Percentiles rank a stretch among this genome's conserved stretches.
Conservation (phyloP, 1,140 invertebrate species). For the Lepidostoma basale region DNA sequence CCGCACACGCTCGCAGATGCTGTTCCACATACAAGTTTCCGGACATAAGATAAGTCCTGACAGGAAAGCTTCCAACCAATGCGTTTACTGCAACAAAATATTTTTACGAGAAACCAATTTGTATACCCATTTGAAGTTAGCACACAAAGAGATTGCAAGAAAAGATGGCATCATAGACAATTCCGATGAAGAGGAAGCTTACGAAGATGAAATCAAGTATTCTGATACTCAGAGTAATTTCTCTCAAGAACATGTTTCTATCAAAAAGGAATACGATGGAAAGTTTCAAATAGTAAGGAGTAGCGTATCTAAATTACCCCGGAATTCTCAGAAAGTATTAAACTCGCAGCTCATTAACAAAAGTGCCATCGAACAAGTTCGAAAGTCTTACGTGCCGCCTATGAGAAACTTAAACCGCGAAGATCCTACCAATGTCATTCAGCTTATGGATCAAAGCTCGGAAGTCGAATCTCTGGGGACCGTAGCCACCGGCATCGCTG, state of each 20-base stretch:
- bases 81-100: slow-evolving; percentile 71
- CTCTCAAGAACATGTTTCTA: slow-evolving; percentile 51
- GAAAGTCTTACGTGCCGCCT: slow-evolving; percentile 4
- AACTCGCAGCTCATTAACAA: slow-evolving; percentile 37
- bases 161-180: slow-evolving; percentile 69
- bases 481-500: slow-evolving; percentile 63
- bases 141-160: slow-evolving; percentile 66
- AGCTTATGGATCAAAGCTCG: slow-evolving; percentile 55
- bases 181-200: slow-evolving; percentile 61
- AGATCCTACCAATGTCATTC: background rate
- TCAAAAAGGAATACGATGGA: slow-evolving; percentile 51
- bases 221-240: slow-evolving; percentile 43
- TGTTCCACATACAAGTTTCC: slow-evolving; percentile 62
- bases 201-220: slow-evolving; percentile 48
- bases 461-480: slow-evolving; percentile 63
- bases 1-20: slow-evolving; percentile 56
- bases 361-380: slow-evolving; percentile 26
- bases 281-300: slow-evolving; percentile 62
- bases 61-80: slow-evolving; percentile 62
- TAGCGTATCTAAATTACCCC: slow-evolving; percentile 50
- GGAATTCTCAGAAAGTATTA: slow-evolving; percentile 33
- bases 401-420: background rate
- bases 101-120: slow-evolving; percentile 69
- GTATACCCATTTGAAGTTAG: slow-evolving; percentile 69
- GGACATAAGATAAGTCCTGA: slow-evolving; percentile 62